Percentiles rank a stretch among this genome's conserved stretches.
phyloP scores from a whole-genome alignment of 2,888 invertebrate species.

The Polietes domitor region DNA sequence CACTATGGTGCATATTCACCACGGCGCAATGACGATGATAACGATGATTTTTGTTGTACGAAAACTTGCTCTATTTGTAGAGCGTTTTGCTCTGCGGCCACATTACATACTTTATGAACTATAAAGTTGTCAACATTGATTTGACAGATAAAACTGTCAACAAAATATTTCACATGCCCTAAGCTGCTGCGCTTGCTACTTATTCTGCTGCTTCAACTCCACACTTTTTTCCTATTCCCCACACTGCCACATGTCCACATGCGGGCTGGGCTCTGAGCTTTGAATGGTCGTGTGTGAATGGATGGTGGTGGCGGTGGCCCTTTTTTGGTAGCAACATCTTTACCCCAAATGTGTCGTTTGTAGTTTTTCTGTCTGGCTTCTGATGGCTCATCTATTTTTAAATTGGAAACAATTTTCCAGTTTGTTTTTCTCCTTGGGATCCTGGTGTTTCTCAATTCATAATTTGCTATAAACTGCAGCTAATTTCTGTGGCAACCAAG shows the following conservation, averaged over 20 bases:
- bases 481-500: slow-evolving; percentile 68
- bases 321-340: slow-evolving; percentile 35
- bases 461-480: slow-evolving; percentile 68
- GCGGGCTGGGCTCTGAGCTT: background rate
- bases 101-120: slow-evolving; percentile 59
- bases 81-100: background rate
- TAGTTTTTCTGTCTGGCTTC: background rate
- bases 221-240: background rate
- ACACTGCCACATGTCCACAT: background rate
- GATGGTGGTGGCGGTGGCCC: background rate
- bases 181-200: background rate
- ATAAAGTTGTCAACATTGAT: slow-evolving; percentile 70
- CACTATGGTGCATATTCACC: background rate
- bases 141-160: slow-evolving; percentile 65
- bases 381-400: slow-evolving; percentile 22
- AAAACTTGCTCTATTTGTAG: background rate
- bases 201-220: background rate
- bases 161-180: slow-evolving; percentile 49
- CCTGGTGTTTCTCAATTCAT: slow-evolving; percentile 52
- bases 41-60: background rate
- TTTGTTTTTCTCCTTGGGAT: slow-evolving; percentile 1
- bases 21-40: slow-evolving; percentile 13
- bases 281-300: background rate
- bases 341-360: slow-evolving; percentile 10
- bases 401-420: background rate